Evolutionary conservation across 2,797 vertebrate genomes (phyloP), one percentile per base, ranked within the genome.

Genomic region (Semotilus atromaculatus): DNA sequence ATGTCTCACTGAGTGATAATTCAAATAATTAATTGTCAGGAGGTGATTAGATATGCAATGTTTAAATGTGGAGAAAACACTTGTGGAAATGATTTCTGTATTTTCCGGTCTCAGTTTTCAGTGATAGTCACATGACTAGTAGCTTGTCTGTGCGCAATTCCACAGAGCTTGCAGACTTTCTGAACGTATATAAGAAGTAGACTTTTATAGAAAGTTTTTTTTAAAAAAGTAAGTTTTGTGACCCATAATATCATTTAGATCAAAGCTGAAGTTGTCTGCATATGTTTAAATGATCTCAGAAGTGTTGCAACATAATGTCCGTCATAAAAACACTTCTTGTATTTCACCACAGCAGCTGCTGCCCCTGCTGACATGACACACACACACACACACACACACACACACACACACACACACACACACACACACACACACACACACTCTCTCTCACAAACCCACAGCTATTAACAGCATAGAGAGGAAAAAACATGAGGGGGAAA

Each of bases 271-370:
- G 21, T 64, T 72, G 36, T 48, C 51, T 45, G 53, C 29, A 45
- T 74, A 40, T 6, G 60, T 40, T 71, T 19, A 43, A 58, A 36
- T 58, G 5, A 76, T 48, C 43, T 62, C 64, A 53, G 31, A 40
- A 48, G 53, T 87, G 13, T 81, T 86, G 88, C 85, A 72, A 80
- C 71, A 85, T 85, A 79, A 19, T 31, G 72, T 73, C 60, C 64
- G 26, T 77, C 64, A 60, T 58, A 77, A 74, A 74, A 40, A 64
- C 72, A 80, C 36, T 43, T 70, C 70, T 84, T 77, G 84, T 45
- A 82, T 87, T 71, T 79, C 78, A 84, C 64, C 66, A 48, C 51
- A 73, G 84, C 88, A 87, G 88, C 88, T 82, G 84, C 81, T 83
- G 38, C 19, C 76, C 74, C 67, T 85, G 71, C 26, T 55, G 45